phyloP scores from a whole-genome alignment of 2,888 invertebrate genomes.

The Diarsia brunnea region DNA sequence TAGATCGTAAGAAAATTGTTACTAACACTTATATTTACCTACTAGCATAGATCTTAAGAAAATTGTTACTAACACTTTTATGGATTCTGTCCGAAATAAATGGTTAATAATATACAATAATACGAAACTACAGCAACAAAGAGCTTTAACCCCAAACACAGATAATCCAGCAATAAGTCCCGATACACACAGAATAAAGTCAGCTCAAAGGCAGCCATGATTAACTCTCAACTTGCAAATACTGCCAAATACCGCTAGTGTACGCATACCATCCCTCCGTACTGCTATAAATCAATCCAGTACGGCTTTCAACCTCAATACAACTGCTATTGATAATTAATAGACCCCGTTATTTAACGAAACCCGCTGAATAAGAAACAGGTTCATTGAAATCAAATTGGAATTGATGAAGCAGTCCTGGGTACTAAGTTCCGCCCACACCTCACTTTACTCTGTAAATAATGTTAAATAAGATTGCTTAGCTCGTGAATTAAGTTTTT shows the following conservation, averaged over 20 bases:
- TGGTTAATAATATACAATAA: too few species aligned
- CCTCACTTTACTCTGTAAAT: constrained; percentile 51
- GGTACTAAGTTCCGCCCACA: constrained; percentile 52
- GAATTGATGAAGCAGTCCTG: constrained; percentile 79
- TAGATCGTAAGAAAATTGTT: too few species aligned
- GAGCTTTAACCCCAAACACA: neutral
- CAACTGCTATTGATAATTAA: constrained; percentile 84
- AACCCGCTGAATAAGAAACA: constrained; percentile 82
- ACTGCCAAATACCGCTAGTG: constrained; percentile 42
- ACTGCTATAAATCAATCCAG: constrained; percentile 80
- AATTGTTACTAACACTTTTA: too few species aligned
- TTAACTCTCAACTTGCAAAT: constrained; percentile 40
- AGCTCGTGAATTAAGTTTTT: constrained; percentile 32
- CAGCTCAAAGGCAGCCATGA: constrained; percentile 35
- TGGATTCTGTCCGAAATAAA: too few species aligned
- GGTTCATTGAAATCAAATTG: constrained; percentile 83
- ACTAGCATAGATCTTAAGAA: too few species aligned
- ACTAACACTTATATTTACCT: too few species aligned
- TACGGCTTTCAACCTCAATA: constrained; percentile 76
- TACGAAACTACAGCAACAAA: neutral
- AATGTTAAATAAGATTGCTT: constrained; percentile 53
- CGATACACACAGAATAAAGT: constrained; percentile 26
- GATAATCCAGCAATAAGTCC: constrained; percentile 34
- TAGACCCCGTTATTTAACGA: constrained; percentile 84
- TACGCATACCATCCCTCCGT: constrained; percentile 62